phyloP scores from a whole-genome alignment of 2,888 invertebrate species.

The Brassicogethes aeneus region DNA sequence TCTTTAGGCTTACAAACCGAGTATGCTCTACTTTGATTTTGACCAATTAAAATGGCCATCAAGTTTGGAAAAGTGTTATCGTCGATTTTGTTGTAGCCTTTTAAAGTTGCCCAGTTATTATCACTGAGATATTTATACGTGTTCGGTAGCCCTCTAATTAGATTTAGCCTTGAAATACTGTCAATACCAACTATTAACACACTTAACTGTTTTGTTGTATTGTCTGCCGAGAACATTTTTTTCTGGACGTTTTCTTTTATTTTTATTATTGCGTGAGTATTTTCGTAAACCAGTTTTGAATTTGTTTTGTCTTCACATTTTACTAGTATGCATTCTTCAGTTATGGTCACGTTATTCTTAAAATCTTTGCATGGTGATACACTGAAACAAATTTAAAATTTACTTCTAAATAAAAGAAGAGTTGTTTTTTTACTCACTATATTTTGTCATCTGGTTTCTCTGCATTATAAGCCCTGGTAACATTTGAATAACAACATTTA shows the following conservation, averaged over 20 bases:
- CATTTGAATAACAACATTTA: constrained; percentile 29
- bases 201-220: constrained; percentile 42
- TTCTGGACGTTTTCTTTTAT: constrained; percentile 24
- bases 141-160: constrained; percentile 66
- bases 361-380: constrained; percentile 44
- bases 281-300: constrained; percentile 39
- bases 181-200: constrained; percentile 77
- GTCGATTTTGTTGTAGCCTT: constrained; percentile 54
- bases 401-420: background rate
- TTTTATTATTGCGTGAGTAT: constrained; percentile 45
- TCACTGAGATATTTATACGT: constrained; percentile 56
- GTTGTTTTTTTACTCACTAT: constrained; percentile 19
- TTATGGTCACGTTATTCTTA: constrained; percentile 32
- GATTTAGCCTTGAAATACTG: constrained; percentile 71
- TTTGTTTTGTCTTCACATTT: constrained; percentile 37
- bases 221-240: constrained; percentile 19
- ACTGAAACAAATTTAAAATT: constrained; percentile 29
- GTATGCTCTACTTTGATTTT: constrained; percentile 38
- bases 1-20: constrained; percentile 43
- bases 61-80: constrained; percentile 88
- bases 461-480: constrained; percentile 19
- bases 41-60: constrained; percentile 70
- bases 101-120: constrained; percentile 32
- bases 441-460: constrained; percentile 26
- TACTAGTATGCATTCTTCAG: constrained; percentile 45